Evolutionary conservation across 2,888 invertebrate species (phyloP).

Genomic region (Lissocephala sabroskyi): DNA sequence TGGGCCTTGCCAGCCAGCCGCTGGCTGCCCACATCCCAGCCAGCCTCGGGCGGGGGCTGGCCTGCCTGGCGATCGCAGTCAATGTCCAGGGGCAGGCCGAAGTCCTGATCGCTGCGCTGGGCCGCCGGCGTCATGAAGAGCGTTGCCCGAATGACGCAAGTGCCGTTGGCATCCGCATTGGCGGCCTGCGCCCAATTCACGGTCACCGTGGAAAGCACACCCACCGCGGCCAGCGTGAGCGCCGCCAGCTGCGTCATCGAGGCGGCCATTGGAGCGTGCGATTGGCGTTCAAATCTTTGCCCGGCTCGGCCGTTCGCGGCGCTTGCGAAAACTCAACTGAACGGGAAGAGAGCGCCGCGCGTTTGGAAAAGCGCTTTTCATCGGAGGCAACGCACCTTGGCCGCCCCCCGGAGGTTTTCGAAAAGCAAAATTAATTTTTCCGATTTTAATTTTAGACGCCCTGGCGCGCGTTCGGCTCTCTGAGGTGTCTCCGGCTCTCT

Average conservation of each 20-base stretch:
- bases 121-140: conserved; percentile 27
- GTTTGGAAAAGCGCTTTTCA: conserved; percentile 14
- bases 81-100: conserved; percentile 56
- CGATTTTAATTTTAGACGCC: conserved; percentile 10
- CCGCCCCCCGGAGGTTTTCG: no score
- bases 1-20: conserved; percentile 43
- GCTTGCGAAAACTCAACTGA: conserved; percentile 47
- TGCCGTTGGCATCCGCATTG: conserved; percentile 7
- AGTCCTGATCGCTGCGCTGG: conserved; percentile 29
- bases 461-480: conserved; percentile 19
- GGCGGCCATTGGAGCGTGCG: conserved; percentile 42
- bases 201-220: background rate
- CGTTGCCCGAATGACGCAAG: conserved; percentile 47
- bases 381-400: conserved; percentile 4
- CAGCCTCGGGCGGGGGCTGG: background rate
- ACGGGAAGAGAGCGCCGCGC: background rate
- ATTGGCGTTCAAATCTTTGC: conserved; percentile 5
- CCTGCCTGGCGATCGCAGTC: conserved; percentile 35
- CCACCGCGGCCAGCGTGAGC: no score
- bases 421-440: no score
- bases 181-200: conserved; percentile 6
- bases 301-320: conserved; percentile 18
- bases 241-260: conserved; percentile 46
- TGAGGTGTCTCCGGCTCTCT: conserved; percentile 8
- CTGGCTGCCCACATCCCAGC: conserved; percentile 28